These are phyloP conservation scores for Hystrix cristata DNA, from an alignment of 2,113 vertebrate genomes.

Conservation along the genomic window DNA sequence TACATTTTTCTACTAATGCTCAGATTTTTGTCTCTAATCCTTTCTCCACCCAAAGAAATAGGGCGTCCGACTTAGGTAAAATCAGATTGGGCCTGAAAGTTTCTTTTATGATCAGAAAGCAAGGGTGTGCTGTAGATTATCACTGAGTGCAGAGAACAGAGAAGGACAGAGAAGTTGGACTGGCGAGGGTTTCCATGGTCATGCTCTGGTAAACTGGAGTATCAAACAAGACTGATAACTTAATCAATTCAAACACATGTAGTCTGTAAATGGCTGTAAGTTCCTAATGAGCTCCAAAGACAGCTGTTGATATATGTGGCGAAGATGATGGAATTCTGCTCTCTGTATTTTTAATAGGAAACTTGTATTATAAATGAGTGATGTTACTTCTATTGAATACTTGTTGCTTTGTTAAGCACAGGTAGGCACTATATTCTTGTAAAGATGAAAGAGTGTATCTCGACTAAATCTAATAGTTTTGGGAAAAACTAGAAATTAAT, in stretches of 20 bases:
- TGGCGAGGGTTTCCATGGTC: neutral
- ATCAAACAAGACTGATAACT: constrained; percentile 5
- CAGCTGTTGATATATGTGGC: neutral
- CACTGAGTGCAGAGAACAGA: neutral
- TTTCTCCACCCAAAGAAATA: neutral
- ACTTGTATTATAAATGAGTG: neutral
- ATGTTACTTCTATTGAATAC: neutral
- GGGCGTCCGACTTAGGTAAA: too few species aligned
- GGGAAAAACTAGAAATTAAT: constrained; percentile 20
- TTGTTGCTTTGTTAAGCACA: neutral
- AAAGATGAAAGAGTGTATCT: neutral
- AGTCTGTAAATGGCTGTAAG: neutral
- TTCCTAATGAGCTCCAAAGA: constrained; percentile 55
- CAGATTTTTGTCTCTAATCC: neutral
- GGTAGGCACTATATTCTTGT: neutral
- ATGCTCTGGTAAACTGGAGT: neutral
- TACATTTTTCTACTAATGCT: too few species aligned
- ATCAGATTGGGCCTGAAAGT: neutral
- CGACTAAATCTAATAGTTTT: neutral
- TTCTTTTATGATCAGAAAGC: neutral
- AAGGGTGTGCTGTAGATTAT: neutral
- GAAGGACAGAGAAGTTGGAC: neutral
- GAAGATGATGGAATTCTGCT: neutral
- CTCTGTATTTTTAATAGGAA: neutral
- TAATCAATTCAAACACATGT: constrained; percentile 47